These are phyloP conservation scores for Prenolepis imparis DNA, from an alignment of 2,888 invertebrate genomes.

Conservation along the genomic window DNA sequence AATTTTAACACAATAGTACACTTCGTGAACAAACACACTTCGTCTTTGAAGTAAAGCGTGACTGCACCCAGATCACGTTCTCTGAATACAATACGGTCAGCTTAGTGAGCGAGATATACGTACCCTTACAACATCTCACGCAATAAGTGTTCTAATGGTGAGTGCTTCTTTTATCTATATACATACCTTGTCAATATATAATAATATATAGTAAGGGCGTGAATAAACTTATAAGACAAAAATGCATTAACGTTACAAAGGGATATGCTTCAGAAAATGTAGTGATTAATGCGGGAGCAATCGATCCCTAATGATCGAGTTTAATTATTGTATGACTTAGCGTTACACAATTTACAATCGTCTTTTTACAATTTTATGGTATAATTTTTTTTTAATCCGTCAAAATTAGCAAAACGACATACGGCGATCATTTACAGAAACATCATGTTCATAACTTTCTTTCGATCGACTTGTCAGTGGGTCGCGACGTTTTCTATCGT, in stretches of 20 bases:
- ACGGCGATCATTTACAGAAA: constrained; percentile 17
- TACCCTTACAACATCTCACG: neutral
- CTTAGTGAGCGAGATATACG: constrained; percentile 14
- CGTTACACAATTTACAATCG: neutral
- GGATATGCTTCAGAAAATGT: neutral
- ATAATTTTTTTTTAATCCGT: neutral
- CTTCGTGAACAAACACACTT: neutral
- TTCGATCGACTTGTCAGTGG: constrained; percentile 41
- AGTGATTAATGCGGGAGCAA: neutral
- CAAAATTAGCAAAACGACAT: constrained; percentile 45
- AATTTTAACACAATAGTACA: neutral
- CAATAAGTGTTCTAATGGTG: constrained; percentile 27
- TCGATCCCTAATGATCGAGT: neutral
- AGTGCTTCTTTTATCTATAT: constrained; percentile 16
- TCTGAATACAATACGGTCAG: constrained; percentile 30
- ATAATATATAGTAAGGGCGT: constrained; percentile 24
- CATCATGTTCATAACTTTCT: constrained; percentile 40
- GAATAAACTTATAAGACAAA: constrained; percentile 18
- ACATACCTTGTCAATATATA: neutral
- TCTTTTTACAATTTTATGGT: neutral
- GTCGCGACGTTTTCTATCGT: constrained; percentile 33
- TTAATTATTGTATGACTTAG: neutral
- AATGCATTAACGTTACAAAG: constrained; percentile 33
- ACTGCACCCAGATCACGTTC: constrained; percentile 40
- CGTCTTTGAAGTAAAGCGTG: neutral